phyloP scores from a whole-genome alignment of 2,113 vertebrate genomes.

The Cryptotis parvus region DNA sequence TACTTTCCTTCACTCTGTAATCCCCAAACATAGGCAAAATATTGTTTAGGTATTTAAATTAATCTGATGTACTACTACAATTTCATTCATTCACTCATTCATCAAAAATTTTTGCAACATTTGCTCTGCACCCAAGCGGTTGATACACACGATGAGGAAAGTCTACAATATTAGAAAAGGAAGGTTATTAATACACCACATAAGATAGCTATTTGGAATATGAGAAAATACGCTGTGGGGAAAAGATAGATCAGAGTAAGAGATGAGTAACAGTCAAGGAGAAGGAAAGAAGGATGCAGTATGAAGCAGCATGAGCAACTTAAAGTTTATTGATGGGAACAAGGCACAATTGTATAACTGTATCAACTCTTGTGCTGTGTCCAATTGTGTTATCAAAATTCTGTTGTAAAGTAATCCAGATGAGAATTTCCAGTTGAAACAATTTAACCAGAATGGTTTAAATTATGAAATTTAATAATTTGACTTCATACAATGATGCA shows the following conservation, averaged over 20 bases:
- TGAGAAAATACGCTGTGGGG: slow-evolving; percentile 1
- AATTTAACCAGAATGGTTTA: slow-evolving; percentile 10
- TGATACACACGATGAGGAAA: background rate
- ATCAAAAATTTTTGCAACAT: slow-evolving; percentile 26
- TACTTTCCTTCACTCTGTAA: background rate
- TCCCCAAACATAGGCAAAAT: background rate
- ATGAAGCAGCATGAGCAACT: background rate
- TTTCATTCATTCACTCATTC: background rate
- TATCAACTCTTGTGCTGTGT: background rate
- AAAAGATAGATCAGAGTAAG: background rate
- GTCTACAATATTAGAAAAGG: background rate
- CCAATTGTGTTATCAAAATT: background rate
- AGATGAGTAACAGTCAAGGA: background rate
- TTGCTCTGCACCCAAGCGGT: background rate
- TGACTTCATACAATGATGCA: slow-evolving; percentile 5
- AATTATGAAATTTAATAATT: background rate
- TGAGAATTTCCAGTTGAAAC: slow-evolving; percentile 43
- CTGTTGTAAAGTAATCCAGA: background rate
- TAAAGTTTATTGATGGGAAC: background rate
- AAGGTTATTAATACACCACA: background rate
- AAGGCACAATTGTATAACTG: background rate
- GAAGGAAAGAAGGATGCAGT: background rate
- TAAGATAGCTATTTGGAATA: background rate
- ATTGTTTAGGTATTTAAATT: slow-evolving; percentile 3
- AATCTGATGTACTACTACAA: background rate